phyloP scores from a whole-genome alignment of 1,140 invertebrate genomes.

The Drosophila pseudoobscura region DNA sequence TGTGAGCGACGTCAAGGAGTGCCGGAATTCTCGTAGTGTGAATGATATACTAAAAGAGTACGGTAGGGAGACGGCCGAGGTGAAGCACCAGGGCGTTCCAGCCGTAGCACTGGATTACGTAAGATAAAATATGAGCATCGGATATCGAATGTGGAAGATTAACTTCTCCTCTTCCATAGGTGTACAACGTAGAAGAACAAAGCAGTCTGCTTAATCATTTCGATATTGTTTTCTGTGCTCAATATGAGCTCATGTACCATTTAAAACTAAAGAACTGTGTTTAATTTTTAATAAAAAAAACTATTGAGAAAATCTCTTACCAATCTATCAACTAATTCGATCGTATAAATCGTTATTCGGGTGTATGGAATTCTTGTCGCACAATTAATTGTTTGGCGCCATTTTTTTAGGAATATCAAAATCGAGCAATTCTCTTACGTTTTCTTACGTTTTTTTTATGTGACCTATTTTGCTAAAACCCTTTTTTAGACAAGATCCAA shows the following conservation, averaged over 20 bases:
- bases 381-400: too few relatives aligned
- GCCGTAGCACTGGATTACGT: slow-evolving; percentile 58
- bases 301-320: too few relatives aligned
- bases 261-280: slow-evolving; percentile 27
- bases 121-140: not conserved
- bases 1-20: slow-evolving; percentile 48
- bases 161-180: slow-evolving; percentile 9
- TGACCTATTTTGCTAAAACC: too few relatives aligned
- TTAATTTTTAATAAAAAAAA: not conserved
- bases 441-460: too few relatives aligned
- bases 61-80: slow-evolving; percentile 22
- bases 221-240: slow-evolving; percentile 50
- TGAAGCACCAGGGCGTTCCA: slow-evolving; percentile 39
- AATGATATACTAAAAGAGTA: slow-evolving; percentile 57
- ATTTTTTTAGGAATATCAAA: too few relatives aligned
- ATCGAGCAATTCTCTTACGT: too few relatives aligned
- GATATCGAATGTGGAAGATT: not conserved
- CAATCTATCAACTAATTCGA: too few relatives aligned
- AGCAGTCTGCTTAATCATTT: slow-evolving; percentile 29
- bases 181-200: slow-evolving; percentile 25
- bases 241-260: slow-evolving; percentile 54
- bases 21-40: slow-evolving; percentile 29
- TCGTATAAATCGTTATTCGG: too few relatives aligned
- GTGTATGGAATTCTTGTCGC: too few relatives aligned
- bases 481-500: too few relatives aligned